Evolutionary conservation across 2,113 vertebrate genomes (phyloP), one percentile per base, ranked within the genome.

Genomic region (Monarcha castaneiventris): DNA sequence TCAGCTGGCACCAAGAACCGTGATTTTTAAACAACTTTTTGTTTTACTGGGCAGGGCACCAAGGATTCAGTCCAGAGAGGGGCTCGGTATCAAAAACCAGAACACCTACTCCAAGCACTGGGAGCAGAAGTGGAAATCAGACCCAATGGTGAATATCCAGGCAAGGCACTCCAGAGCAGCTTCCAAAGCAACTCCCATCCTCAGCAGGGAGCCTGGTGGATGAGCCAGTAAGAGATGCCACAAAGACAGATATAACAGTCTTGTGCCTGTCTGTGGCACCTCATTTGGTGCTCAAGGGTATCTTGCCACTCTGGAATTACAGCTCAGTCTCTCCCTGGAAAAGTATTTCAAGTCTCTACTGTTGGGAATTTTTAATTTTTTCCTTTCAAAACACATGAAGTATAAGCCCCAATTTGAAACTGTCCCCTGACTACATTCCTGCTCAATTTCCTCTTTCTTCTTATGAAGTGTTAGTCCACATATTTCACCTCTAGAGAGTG

Each of bases 21-120:
- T 58, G 82, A 94, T 95, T 91, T 94, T 97, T 83, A 91, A 95
- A 85, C 55, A 87, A 77, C 71, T 83, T 91, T 75, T 91, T 80
- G 87, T 93, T 95, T 93, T 92, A 75, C 68, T 83, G 73, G 92
- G 83, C 82, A 96, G n/a, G 35, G 41, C 66, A 96, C 66, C 93
- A 96, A 95, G n/a, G 85, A 74, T 86, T 90, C 75, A 58, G 82
- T 86, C 88, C 92, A 94, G 79, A 88, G 68, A 63, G 29, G 29
- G 75, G 77, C 75, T 94, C 59, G 27, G 37, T 58, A 95, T 55
- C 82, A 86, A 74, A 96, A 92, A 41, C 1, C 56, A 86, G 69
- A 91, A 84, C 94, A 97, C 75, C 95, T 95, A 88, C 21, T 90
- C 83, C 37, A 73, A 55, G 55, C 8, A 0, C 75, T 90, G 81